Percentiles rank a stretch among this genome's conserved stretches.
Evolutionary conservation across 1,140 invertebrate species (phyloP).

Genomic region (Trachelipus rathkii): DNA sequence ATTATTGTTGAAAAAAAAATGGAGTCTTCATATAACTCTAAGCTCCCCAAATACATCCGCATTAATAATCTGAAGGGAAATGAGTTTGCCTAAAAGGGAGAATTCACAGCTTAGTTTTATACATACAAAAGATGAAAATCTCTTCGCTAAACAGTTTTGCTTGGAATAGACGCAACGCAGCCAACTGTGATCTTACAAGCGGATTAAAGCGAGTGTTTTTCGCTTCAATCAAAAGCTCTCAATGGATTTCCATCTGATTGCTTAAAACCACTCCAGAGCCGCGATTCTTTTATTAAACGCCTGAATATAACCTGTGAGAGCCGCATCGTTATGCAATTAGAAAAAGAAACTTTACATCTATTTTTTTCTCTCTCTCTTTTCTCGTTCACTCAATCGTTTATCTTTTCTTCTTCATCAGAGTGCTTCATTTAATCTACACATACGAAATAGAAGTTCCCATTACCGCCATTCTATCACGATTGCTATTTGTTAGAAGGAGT

Average conservation of each 20-base stretch:
- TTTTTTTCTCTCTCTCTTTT: not conserved
- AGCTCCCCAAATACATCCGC: not conserved
- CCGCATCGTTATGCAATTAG: conserved; percentile 8
- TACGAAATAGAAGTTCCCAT: not conserved
- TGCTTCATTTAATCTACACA: not conserved
- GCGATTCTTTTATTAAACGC: conserved; percentile 10
- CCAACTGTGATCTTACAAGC: not conserved
- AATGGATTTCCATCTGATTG: conserved; percentile 12
- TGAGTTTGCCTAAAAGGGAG: conserved; percentile 1
- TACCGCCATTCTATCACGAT: not conserved
- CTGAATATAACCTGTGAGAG: not conserved
- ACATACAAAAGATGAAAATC: not conserved
- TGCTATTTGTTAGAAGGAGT: too few species aligned
- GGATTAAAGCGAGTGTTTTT: conserved; percentile 9
- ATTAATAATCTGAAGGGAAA: conserved; percentile 5
- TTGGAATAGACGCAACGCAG: not conserved
- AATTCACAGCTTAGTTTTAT: not conserved
- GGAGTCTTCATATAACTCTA: not conserved
- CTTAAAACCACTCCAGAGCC: conserved; percentile 8
- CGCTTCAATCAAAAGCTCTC: conserved; percentile 9
- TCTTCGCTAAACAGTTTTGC: conserved; percentile 9
- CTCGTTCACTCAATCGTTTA: not conserved
- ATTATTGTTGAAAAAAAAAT: not conserved
- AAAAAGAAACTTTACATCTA: not conserved
- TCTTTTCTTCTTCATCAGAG: not conserved